These are phyloP conservation scores for Ferrisia virgata DNA, from an alignment of 2,888 invertebrate species.

Conservation along the genomic window DNA sequence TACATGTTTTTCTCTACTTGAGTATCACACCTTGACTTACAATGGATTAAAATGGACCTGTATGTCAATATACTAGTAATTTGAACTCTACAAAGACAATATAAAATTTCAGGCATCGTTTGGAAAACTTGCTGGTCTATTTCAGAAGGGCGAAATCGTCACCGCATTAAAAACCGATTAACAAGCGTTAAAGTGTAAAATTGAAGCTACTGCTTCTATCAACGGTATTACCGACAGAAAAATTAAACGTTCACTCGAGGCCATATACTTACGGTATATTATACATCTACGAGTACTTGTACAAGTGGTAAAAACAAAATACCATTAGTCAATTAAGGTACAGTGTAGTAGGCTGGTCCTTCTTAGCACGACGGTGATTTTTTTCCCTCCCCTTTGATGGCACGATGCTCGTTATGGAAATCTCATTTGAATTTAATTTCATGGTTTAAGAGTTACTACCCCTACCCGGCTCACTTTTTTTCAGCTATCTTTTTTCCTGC, in stretches of 20 bases:
- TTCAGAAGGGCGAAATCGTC: background rate
- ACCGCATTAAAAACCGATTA: background rate
- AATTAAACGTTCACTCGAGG: slow-evolving; percentile 10
- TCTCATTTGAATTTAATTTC: slow-evolving; percentile 30
- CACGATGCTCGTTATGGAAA: background rate
- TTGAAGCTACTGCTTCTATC: slow-evolving; percentile 4
- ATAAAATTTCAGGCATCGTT: no score
- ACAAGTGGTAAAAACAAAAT: slow-evolving; percentile 11
- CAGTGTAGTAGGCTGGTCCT: background rate
- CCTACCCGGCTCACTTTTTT: background rate
- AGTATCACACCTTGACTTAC: no score
- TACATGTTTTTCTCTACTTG: no score
- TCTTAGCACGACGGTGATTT: background rate
- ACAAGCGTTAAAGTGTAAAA: slow-evolving; percentile 18
- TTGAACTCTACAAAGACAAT: no score
- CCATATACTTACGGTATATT: no score
- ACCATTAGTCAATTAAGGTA: background rate
- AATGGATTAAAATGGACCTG: no score
- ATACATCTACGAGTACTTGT: no score
- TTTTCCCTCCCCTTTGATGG: no score
- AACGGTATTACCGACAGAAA: background rate
- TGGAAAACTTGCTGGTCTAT: no score
- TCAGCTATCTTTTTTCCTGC: no score
- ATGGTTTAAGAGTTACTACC: slow-evolving; percentile 15
- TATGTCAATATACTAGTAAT: no score